Conservation (phyloP, 1,140 invertebrate genomes). For the Mercenaria mercenaria region DNA sequence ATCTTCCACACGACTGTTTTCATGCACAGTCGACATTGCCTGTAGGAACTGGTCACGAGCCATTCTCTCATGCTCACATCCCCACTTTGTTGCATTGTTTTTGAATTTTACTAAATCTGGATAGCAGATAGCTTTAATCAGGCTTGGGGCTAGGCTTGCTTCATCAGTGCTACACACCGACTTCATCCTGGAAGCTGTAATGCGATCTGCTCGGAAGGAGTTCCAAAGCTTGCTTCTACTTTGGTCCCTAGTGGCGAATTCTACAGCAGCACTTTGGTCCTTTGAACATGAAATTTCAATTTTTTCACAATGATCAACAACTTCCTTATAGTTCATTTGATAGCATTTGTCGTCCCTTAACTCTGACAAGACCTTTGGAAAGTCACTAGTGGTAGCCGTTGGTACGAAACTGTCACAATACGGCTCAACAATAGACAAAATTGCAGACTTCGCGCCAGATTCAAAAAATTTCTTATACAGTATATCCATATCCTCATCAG, state of each 20-base stretch:
- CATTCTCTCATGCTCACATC: slow-evolving; percentile 63
- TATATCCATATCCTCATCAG: slow-evolving; percentile 32
- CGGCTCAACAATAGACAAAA: slow-evolving; percentile 40
- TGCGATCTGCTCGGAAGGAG: slow-evolving; percentile 34
- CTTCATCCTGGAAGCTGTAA: slow-evolving; percentile 65
- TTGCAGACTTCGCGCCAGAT: slow-evolving; percentile 10
- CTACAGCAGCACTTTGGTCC: slow-evolving; percentile 6
- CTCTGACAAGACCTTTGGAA: slow-evolving; percentile 41
- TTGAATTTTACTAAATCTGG: slow-evolving; percentile 39
- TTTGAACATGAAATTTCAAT: slow-evolving; percentile 1
- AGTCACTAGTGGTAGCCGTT: slow-evolving; percentile 10
- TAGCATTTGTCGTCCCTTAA: slow-evolving; percentile 12
- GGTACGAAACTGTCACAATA: slow-evolving; percentile 50
- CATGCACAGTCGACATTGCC: neutral
- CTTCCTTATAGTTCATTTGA: slow-evolving; percentile 3
- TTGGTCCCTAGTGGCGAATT: slow-evolving; percentile 60
- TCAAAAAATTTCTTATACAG: neutral
- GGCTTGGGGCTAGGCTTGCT: neutral
- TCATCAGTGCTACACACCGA: slow-evolving; percentile 28
- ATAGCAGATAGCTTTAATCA: slow-evolving; percentile 66
- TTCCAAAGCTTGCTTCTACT: slow-evolving; percentile 54
- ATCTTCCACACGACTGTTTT: slow-evolving; percentile 22
- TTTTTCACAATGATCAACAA: slow-evolving; percentile 24
- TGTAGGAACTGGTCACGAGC: neutral
- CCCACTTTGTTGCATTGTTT: slow-evolving; percentile 63